Evolutionary conservation across 2,888 invertebrate species (phyloP).

Genomic region (Periphyllus acericola): DNA sequence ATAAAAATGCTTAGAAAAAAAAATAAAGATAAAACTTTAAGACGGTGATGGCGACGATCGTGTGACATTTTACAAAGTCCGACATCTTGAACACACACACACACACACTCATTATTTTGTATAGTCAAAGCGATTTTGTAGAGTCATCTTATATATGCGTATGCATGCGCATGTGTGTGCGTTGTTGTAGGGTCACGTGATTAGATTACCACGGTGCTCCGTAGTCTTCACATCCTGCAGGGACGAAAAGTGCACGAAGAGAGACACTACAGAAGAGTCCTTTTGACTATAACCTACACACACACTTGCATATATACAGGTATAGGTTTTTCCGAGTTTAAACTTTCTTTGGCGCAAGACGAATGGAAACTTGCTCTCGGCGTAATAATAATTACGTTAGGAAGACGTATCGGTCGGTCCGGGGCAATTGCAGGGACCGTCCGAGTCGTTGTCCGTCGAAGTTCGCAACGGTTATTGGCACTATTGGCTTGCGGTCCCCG

Average conservation of each 20-base stretch:
- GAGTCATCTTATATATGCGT: too few relatives aligned
- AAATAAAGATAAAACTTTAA: background rate
- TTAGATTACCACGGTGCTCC: background rate
- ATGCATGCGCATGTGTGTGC: too few relatives aligned
- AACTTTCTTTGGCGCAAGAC: background rate
- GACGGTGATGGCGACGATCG: background rate
- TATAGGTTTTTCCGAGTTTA: background rate
- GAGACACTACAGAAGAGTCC: too few relatives aligned
- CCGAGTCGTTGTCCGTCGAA: background rate
- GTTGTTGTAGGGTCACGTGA: background rate
- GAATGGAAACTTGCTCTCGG: background rate
- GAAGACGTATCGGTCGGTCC: background rate
- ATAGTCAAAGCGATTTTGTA: background rate
- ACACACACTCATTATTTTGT: background rate
- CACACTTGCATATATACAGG: background rate
- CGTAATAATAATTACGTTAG: background rate
- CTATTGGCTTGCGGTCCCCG: background rate
- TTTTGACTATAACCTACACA: too few relatives aligned
- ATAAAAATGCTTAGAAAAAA: background rate
- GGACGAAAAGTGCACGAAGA: background rate
- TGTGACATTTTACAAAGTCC: conserved; percentile 24
- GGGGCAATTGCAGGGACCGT: background rate
- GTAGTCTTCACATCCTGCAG: background rate
- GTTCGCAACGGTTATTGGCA: background rate
- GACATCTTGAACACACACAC: background rate